These are phyloP conservation scores for Periophthalmodon schlosseri DNA, from an alignment of 2,113 vertebrate species.

Conservation along the genomic window DNA sequence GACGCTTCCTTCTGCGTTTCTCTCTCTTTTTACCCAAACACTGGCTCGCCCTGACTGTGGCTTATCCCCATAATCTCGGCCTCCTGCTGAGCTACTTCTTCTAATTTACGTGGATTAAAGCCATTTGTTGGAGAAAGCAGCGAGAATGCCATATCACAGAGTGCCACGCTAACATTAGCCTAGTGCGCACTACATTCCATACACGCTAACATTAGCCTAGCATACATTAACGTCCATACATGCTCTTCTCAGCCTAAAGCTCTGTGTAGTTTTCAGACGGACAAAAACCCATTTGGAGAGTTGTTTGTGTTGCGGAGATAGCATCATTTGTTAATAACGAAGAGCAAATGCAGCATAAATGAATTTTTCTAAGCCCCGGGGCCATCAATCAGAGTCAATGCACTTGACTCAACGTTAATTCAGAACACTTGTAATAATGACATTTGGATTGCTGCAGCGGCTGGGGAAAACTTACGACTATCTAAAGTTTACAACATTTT, in stretches of 20 bases:
- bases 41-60: conserved; percentile 14
- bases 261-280: conserved; percentile 19
- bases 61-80: conserved; percentile 55
- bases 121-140: conserved; percentile 50
- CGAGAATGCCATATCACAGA: conserved; percentile 20
- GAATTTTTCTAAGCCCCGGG: conserved; percentile 51
- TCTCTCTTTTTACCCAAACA: conserved; percentile 18
- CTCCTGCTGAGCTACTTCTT: conserved; percentile 56
- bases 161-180: conserved; percentile 44
- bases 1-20: conserved; percentile 23
- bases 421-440: conserved; percentile 39
- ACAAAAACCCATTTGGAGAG: conserved; percentile 38
- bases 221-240: conserved; percentile 34
- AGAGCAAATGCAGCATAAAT: conserved; percentile 53
- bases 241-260: conserved; percentile 16
- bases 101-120: conserved; percentile 59
- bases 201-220: neutral
- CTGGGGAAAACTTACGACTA: neutral
- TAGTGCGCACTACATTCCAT: neutral
- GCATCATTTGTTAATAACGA: conserved; percentile 57
- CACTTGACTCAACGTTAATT: conserved; percentile 40
- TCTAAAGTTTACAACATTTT: neutral
- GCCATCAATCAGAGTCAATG: conserved; percentile 53
- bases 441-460: conserved; percentile 11
- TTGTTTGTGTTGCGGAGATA: conserved; percentile 43